These are phyloP conservation scores for Aphaenogaster ashmeadi DNA, from an alignment of 1,140 invertebrate species.

Conservation along the genomic window DNA sequence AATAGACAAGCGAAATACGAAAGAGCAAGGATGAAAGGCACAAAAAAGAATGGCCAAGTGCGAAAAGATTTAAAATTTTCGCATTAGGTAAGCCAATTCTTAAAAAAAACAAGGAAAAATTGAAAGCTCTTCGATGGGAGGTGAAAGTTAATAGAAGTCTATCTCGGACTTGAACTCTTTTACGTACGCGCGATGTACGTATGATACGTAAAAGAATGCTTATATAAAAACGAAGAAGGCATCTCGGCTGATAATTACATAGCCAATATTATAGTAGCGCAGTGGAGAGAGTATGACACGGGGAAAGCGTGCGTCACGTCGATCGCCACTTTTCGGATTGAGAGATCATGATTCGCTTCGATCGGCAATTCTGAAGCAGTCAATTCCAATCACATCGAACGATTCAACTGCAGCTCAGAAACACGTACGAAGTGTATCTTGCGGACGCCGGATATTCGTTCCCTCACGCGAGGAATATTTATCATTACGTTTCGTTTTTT, in stretches of 20 bases:
- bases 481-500: not conserved
- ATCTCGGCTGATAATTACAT: conserved; percentile 57
- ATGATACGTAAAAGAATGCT: conserved; percentile 47
- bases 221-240: conserved; percentile 32
- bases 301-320: not conserved
- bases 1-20: conserved; percentile 33
- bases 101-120: conserved; percentile 6
- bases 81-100: not conserved
- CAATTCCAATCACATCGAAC: conserved; percentile 25
- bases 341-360: conserved; percentile 19
- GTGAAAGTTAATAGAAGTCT: not conserved
- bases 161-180: conserved; percentile 18
- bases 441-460: conserved; percentile 40
- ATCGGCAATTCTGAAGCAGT: conserved; percentile 17
- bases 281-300: not conserved
- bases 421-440: conserved; percentile 29
- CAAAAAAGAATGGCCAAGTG: not conserved
- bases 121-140: not conserved
- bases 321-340: conserved; percentile 23
- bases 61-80: conserved; percentile 15
- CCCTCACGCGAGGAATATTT: conserved; percentile 17
- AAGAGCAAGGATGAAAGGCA: not conserved
- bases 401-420: conserved; percentile 7
- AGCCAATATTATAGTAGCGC: conserved; percentile 63
- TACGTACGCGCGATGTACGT: conserved; percentile 35